Conservation (phyloP, 1,140 invertebrate species). For the Trichomalopsis sarcophagae region DNA sequence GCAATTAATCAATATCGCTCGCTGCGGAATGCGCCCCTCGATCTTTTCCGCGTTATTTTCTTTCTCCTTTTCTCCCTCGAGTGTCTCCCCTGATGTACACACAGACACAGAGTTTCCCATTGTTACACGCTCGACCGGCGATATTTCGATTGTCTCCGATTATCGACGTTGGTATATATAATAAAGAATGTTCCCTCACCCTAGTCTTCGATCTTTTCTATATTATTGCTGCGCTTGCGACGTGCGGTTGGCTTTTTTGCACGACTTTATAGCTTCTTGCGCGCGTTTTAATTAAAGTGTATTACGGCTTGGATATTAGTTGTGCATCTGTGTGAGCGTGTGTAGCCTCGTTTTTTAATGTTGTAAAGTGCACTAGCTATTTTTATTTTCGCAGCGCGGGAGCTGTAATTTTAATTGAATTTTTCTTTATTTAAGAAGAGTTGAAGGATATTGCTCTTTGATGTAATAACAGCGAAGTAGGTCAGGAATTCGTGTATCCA, state of each 20-base stretch:
- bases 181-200: background rate
- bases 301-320: background rate
- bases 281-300: background rate
- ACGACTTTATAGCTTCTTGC: background rate
- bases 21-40: background rate
- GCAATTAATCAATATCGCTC: slow-evolving; percentile 33
- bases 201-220: background rate
- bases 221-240: background rate
- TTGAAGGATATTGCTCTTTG: too few species aligned
- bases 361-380: background rate
- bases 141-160: background rate
- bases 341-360: background rate
- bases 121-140: background rate
- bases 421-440: too few species aligned
- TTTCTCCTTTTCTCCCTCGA: background rate
- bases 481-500: too few species aligned
- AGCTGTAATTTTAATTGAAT: slow-evolving; percentile 21
- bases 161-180: background rate
- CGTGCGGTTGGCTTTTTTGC: background rate
- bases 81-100: too few species aligned
- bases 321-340: background rate
- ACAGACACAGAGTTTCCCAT: background rate
- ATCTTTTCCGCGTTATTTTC: background rate
- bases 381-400: background rate
- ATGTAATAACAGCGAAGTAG: too few species aligned